These are phyloP conservation scores for Ephestia elutella DNA, from an alignment of 1,140 invertebrate species.

Conservation along the genomic window DNA sequence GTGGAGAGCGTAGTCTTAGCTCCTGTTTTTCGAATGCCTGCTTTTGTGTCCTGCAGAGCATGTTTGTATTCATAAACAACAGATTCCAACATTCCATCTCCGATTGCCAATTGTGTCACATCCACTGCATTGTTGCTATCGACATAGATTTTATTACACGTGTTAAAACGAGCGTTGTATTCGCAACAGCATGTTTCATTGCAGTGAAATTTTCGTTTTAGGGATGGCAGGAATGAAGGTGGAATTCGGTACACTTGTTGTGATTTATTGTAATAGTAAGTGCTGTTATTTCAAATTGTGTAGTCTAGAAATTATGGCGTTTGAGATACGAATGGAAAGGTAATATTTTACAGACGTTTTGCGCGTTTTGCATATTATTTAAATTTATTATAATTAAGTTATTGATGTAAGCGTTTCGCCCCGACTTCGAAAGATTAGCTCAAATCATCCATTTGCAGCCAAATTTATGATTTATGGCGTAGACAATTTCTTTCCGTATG, in stretches of 20 bases:
- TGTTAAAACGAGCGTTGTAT: not conserved
- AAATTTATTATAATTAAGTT: too few relatives aligned
- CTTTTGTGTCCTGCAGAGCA: conserved; percentile 47
- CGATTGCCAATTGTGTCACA: conserved; percentile 21
- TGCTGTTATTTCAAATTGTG: not conserved
- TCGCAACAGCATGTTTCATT: conserved; percentile 6
- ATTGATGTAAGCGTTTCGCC: too few relatives aligned
- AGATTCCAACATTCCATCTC: conserved; percentile 28
- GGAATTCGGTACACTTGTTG: conserved; percentile 1
- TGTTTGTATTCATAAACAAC: conserved; percentile 37
- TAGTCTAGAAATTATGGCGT: not conserved
- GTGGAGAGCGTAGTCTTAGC: conserved; percentile 34
- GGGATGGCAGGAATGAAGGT: not conserved
- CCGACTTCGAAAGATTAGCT: too few relatives aligned
- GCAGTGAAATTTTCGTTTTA: not conserved
- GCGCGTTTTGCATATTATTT: too few relatives aligned
- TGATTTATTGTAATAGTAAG: conserved; percentile 1
- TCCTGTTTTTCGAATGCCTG: conserved; percentile 51
- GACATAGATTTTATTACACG: not conserved
- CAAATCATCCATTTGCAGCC: too few relatives aligned
- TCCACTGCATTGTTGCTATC: conserved; percentile 21
- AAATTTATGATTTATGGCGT: too few relatives aligned
- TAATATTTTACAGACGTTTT: not conserved
- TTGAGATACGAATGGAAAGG: not conserved
- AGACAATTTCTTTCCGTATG: too few relatives aligned